Percentiles rank a stretch among this genome's conserved stretches.
Evolutionary conservation across 2,888 invertebrate species (phyloP).

Genomic region (Anticlea derivata): DNA sequence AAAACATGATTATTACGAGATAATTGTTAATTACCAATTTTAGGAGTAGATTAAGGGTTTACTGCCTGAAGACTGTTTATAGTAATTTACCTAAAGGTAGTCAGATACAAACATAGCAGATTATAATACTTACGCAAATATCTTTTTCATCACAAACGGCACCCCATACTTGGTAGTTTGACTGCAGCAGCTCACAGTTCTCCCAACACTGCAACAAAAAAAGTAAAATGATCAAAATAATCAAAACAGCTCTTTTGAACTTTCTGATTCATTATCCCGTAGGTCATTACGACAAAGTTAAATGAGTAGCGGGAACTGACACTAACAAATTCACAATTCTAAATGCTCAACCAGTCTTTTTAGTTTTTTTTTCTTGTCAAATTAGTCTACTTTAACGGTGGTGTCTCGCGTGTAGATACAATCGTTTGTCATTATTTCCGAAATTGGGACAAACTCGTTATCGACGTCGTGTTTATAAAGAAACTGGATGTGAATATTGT

Average conservation of each 20-base stretch:
- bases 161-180: conserved; percentile 89
- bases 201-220: conserved; percentile 89
- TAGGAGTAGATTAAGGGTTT: no score
- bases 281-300: conserved; percentile 54
- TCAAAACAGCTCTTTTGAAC: conserved; percentile 51
- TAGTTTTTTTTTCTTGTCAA: conserved; percentile 54
- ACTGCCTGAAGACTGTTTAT: no score
- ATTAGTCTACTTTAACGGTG: conserved; percentile 55
- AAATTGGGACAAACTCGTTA: conserved; percentile 51
- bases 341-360: conserved; percentile 47
- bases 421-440: conserved; percentile 56
- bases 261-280: conserved; percentile 52
- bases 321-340: conserved; percentile 51
- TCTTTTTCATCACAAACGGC: conserved; percentile 88
- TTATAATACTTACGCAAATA: conserved; percentile 90
- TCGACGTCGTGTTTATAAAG: conserved; percentile 27
- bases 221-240: conserved; percentile 43
- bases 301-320: conserved; percentile 53
- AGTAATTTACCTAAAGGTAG: no score
- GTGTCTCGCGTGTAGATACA: conserved; percentile 49
- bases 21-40: no score
- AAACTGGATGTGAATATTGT: conserved; percentile 28
- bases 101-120: no score
- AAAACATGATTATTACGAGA: no score
- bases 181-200: conserved; percentile 89